phyloP scores from a whole-genome alignment of 1,140 invertebrate genomes.

The Nymphalis io region DNA sequence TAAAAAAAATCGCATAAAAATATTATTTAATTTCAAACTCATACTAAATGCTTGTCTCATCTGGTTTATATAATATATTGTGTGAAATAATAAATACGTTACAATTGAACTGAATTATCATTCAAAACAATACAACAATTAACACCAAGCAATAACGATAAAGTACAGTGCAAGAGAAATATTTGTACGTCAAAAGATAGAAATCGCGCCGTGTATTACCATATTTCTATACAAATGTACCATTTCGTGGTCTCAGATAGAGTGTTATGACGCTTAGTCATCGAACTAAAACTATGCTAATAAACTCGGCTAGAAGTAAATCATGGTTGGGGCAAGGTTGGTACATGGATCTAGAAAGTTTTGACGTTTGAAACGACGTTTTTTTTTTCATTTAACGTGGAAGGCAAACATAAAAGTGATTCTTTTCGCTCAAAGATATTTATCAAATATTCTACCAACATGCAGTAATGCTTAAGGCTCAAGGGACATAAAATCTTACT shows the following conservation, averaged over 20 bases:
- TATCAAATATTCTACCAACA: too few species aligned
- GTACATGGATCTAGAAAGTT: slow-evolving; percentile 32
- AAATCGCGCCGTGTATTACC: slow-evolving; percentile 34
- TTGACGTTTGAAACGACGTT: background rate
- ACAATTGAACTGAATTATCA: background rate
- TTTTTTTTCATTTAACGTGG: background rate
- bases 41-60: too few species aligned
- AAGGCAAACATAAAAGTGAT: too few species aligned
- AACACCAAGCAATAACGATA: slow-evolving; percentile 31
- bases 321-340: slow-evolving; percentile 64
- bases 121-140: slow-evolving; percentile 28
- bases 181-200: slow-evolving; percentile 35
- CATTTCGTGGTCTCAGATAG: slow-evolving; percentile 25
- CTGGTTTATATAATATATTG: background rate
- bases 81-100: slow-evolving; percentile 1
- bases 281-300: slow-evolving; percentile 61
- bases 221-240: slow-evolving; percentile 40
- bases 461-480: too few species aligned
- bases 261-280: slow-evolving; percentile 52
- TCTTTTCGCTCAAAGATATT: too few species aligned
- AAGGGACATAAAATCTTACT: too few species aligned
- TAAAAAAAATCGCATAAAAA: too few species aligned
- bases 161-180: slow-evolving; percentile 27
- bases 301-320: slow-evolving; percentile 57
- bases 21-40: too few species aligned